phyloP scores from a whole-genome alignment of 2,888 invertebrate genomes.

The Yponomeuta malinellus region DNA sequence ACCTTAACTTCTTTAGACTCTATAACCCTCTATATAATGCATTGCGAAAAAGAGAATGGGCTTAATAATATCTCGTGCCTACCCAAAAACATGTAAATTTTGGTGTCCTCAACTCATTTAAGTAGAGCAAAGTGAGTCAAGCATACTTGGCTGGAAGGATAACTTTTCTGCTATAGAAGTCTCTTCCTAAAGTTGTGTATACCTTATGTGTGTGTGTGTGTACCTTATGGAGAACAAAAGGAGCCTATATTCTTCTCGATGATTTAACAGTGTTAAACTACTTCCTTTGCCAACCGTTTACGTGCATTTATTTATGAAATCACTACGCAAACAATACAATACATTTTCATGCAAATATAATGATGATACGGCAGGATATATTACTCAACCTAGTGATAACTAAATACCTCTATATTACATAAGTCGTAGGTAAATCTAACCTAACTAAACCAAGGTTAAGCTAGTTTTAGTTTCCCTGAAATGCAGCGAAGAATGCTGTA shows the following conservation, averaged over 20 bases:
- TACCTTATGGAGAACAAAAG: not conserved
- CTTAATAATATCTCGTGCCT: too few species aligned
- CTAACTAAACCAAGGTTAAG: not conserved
- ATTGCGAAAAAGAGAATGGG: too few species aligned
- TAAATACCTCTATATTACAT: not conserved
- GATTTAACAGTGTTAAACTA: not conserved
- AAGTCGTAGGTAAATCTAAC: not conserved
- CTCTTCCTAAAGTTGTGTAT: not conserved
- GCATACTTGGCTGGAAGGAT: too few species aligned
- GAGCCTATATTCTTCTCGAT: not conserved
- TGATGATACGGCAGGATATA: not conserved
- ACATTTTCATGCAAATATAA: not conserved
- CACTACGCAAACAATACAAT: not conserved
- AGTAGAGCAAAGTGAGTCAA: too few species aligned
- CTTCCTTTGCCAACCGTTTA: not conserved
- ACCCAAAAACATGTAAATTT: too few species aligned
- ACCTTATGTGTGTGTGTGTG: not conserved
- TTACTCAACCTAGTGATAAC: not conserved
- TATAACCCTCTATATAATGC: too few species aligned
- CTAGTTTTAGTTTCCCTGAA: conserved; percentile 6
- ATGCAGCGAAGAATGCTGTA: not conserved
- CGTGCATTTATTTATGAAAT: not conserved
- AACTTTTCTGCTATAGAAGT: not conserved
- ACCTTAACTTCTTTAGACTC: too few species aligned
- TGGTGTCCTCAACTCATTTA: too few species aligned